Evolutionary conservation across 2,888 invertebrate species (phyloP).

Genomic region (Axea sp.): DNA sequence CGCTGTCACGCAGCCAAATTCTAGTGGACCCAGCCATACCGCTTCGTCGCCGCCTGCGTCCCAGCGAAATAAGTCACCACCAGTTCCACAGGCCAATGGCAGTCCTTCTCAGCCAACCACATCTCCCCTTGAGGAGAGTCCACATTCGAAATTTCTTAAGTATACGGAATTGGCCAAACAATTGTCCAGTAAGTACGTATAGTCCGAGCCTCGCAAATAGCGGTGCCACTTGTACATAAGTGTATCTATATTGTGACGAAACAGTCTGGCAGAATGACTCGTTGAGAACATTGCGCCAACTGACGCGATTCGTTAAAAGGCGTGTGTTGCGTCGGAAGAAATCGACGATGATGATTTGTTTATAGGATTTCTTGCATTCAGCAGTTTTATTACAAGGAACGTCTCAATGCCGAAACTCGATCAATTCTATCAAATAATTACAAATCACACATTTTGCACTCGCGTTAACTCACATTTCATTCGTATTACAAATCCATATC

Average conservation of each 20-base stretch:
- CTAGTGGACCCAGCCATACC: constrained; percentile 71
- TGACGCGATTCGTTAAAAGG: constrained; percentile 24
- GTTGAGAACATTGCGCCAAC: constrained; percentile 65
- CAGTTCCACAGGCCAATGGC: constrained; percentile 77
- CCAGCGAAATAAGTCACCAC: constrained; percentile 82
- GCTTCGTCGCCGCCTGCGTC: constrained; percentile 79
- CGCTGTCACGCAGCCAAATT: constrained; percentile 79
- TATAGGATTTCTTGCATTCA: neutral
- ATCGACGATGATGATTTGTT: constrained; percentile 46
- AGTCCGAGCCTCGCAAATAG: constrained; percentile 81
- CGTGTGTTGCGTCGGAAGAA: constrained; percentile 50
- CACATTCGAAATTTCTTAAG: constrained; percentile 98
- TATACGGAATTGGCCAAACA: constrained; percentile 99
- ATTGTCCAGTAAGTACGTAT: constrained; percentile 97
- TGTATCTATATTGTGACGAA: constrained; percentile 79
- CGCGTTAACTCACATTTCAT: no score
- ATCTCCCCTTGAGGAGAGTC: constrained; percentile 87
- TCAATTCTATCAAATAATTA: no score
- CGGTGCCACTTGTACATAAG: constrained; percentile 79
- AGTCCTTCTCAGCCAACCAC: constrained; percentile 81
- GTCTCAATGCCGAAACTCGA: neutral
- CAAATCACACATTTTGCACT: no score
- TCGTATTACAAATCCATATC: no score
- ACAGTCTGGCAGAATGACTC: constrained; percentile 67
- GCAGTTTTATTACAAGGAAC: constrained; percentile 1